Conservation (phyloP, 53 echinoderm and acorn worm genomes). For the Mesocentrotus franciscanus region DNA sequence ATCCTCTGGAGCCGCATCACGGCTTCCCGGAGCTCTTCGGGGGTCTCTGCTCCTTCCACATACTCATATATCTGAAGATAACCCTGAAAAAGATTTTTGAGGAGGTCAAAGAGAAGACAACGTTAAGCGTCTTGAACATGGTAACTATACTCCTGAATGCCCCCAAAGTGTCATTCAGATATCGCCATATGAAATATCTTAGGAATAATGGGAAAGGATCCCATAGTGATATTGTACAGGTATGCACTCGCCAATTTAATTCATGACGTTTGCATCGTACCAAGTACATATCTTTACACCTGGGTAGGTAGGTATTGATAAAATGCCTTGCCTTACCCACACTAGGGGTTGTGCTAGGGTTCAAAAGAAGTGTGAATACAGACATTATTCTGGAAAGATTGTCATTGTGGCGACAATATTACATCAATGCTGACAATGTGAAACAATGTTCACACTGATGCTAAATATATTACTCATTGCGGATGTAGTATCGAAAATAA, state of each 20-base stretch:
- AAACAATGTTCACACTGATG: no score
- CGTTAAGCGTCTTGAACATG: not conserved
- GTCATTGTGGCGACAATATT: no score
- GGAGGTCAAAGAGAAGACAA: not conserved
- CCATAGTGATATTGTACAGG: not conserved
- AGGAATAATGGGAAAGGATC: not conserved
- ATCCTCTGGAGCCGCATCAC: constrained; percentile 54
- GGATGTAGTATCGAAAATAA: no score
- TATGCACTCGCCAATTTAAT: not conserved
- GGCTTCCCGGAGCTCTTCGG: constrained; percentile 46
- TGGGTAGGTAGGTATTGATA: no score
- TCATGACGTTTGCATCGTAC: not conserved
- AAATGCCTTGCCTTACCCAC: no score
- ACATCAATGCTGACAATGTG: no score
- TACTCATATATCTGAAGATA: constrained; percentile 48
- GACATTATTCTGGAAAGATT: no score
- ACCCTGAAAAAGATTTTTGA: not conserved
- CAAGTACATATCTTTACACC: not conserved
- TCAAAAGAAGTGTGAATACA: no score
- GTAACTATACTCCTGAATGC: not conserved
- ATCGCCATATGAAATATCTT: no score
- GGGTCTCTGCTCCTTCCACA: constrained; percentile 12
- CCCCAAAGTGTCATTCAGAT: no score
- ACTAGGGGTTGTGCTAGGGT: no score
- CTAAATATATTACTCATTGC: no score